These are phyloP conservation scores for Pterois miles DNA, from an alignment of 2,797 vertebrate genomes.

Conservation along the genomic window DNA sequence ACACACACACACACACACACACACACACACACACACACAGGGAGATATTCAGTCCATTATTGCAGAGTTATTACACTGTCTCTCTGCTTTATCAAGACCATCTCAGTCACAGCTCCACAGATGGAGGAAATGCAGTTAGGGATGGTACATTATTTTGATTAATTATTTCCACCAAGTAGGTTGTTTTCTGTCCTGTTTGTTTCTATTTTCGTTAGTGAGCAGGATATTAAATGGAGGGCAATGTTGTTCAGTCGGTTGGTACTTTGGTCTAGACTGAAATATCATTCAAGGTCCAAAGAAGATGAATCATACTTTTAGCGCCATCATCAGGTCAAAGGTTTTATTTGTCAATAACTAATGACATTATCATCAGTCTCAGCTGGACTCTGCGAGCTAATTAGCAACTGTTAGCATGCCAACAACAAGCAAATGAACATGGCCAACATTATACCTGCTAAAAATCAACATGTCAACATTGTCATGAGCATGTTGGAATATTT, in stretches of 20 bases:
- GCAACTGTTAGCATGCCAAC: not conserved
- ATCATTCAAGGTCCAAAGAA: not conserved
- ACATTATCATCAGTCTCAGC: not conserved
- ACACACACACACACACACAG: constrained; percentile 1
- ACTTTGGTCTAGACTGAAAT: not conserved
- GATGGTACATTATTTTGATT: not conserved
- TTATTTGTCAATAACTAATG: not conserved
- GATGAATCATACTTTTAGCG: no score
- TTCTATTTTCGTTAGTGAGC: not conserved
- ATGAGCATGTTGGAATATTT: not conserved
- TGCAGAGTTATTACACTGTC: not conserved
- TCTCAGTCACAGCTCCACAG: not conserved
- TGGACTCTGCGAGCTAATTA: not conserved
- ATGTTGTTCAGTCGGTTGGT: not conserved
- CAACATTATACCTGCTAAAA: not conserved
- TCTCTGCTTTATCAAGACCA: constrained; percentile 9
- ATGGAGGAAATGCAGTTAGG: constrained; percentile 6
- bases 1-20: constrained; percentile 24
- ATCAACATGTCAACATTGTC: not conserved
- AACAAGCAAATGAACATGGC: not conserved
- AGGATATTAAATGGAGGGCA: not conserved
- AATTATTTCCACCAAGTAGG: not conserved
- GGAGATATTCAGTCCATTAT: not conserved
- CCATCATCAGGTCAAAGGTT: not conserved
- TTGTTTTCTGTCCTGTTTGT: not conserved